Conservation (phyloP, 1,140 invertebrate species). For the Calliopsis andreniformis region DNA sequence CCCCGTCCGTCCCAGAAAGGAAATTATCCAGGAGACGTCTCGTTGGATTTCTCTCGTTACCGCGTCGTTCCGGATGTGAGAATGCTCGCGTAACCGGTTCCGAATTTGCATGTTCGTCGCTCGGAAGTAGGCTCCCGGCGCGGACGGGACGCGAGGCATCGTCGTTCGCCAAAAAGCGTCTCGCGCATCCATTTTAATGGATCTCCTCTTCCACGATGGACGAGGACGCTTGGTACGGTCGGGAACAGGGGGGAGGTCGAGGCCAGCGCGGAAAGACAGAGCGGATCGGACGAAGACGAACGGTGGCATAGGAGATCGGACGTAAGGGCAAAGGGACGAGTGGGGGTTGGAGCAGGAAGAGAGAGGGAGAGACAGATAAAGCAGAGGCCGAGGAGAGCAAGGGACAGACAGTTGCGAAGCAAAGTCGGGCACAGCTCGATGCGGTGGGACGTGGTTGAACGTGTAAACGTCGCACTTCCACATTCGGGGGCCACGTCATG, state of each 20-base stretch:
- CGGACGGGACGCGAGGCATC: constrained; percentile 35
- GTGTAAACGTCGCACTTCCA: constrained; percentile 53
- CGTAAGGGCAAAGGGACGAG: not conserved
- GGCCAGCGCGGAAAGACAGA: not conserved
- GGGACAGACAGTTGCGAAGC: constrained; percentile 9
- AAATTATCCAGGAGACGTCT: constrained; percentile 69
- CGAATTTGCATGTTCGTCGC: constrained; percentile 66
- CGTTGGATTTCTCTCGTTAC: constrained; percentile 68
- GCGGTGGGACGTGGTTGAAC: constrained; percentile 9
- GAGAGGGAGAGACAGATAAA: not conserved
- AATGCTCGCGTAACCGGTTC: constrained; percentile 67
- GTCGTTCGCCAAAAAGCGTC: constrained; percentile 59
- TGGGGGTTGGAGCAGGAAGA: not conserved
- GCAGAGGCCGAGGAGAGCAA: not conserved
- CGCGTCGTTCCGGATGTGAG: constrained; percentile 66
- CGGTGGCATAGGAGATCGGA: not conserved
- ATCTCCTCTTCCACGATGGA: constrained; percentile 23
- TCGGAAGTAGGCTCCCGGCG: constrained; percentile 48
- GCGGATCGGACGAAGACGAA: not conserved
- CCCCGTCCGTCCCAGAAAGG: constrained; percentile 55
- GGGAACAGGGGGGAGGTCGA: not conserved
- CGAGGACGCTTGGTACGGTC: not conserved
- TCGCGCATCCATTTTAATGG: constrained; percentile 66
- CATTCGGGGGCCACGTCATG: constrained; percentile 53
- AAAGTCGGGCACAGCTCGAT: constrained; percentile 9